Conservation (phyloP, 2,888 invertebrate species). For the Listrodromus nycthemerus region DNA sequence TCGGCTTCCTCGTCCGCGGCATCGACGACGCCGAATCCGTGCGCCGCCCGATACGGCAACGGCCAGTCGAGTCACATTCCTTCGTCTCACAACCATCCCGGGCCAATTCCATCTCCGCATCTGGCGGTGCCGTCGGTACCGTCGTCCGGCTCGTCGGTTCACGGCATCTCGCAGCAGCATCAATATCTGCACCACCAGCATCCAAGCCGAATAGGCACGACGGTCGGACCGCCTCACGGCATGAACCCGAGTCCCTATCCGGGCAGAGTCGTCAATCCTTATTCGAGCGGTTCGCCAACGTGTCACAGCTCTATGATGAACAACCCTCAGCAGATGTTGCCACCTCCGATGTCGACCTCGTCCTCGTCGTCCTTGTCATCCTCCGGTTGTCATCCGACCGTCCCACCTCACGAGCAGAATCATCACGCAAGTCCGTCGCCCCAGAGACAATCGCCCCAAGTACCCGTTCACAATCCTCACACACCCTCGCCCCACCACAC, state of each 20-base stretch:
- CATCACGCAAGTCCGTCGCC: constrained; percentile 76
- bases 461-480: constrained; percentile 76
- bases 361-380: constrained; percentile 51
- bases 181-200: constrained; percentile 71
- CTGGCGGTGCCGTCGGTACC: constrained; percentile 68
- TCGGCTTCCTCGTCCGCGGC: constrained; percentile 69
- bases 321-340: constrained; percentile 75
- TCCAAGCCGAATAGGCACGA: constrained; percentile 76
- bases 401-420: constrained; percentile 70
- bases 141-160: constrained; percentile 67
- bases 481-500: constrained; percentile 77
- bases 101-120: constrained; percentile 80
- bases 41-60: constrained; percentile 75
- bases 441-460: constrained; percentile 78
- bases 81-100: constrained; percentile 77
- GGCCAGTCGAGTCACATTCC: constrained; percentile 80
- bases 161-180: constrained; percentile 76
- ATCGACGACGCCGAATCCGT: constrained; percentile 72
- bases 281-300: constrained; percentile 63
- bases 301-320: constrained; percentile 63
- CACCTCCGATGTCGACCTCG: constrained; percentile 68
- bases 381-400: constrained; percentile 68
- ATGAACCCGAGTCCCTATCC: constrained; percentile 69
- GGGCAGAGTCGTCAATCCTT: constrained; percentile 59
- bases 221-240: constrained; percentile 54